phyloP scores from a whole-genome alignment of 2,888 invertebrate species.

The Drosophila birchii region DNA sequence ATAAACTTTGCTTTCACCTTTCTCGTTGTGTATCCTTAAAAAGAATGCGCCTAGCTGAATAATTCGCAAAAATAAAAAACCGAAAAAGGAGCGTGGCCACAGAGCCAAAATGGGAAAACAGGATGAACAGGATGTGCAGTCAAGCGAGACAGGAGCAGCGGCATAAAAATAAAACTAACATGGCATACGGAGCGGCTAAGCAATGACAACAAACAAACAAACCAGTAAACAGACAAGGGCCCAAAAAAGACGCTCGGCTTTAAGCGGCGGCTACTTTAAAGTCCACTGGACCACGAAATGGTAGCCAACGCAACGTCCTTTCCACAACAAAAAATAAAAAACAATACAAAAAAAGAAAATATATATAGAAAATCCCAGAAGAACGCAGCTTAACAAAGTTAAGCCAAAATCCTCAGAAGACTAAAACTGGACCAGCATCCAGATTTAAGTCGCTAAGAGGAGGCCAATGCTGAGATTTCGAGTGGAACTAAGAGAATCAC shows the following conservation, averaged over 20 bases:
- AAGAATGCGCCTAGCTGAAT: constrained; percentile 71
- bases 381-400: constrained; percentile 23
- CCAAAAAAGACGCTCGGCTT: constrained; percentile 58
- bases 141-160: constrained; percentile 38
- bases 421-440: constrained; percentile 18
- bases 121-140: constrained; percentile 40
- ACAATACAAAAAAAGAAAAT: constrained; percentile 5
- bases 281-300: constrained; percentile 69
- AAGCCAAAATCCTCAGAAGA: constrained; percentile 10
- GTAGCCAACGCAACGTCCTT: constrained; percentile 20
- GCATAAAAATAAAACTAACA: constrained; percentile 61
- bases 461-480: constrained; percentile 11
- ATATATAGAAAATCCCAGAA: constrained; percentile 17
- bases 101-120: constrained; percentile 45
- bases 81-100: constrained; percentile 53
- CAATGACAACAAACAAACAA: constrained; percentile 37
- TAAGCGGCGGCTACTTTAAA: constrained; percentile 60
- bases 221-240: constrained; percentile 30
- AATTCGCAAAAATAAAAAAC: constrained; percentile 45
- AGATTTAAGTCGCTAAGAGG: constrained; percentile 17
- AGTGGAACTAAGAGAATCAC: constrained; percentile 39
- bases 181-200: constrained; percentile 33
- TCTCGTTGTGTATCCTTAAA: constrained; percentile 32
- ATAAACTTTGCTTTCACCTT: not conserved
- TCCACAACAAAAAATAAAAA: not conserved